Evolutionary conservation across 2,888 invertebrate species (phyloP).

Genomic region (Asteroscopus sphinx): DNA sequence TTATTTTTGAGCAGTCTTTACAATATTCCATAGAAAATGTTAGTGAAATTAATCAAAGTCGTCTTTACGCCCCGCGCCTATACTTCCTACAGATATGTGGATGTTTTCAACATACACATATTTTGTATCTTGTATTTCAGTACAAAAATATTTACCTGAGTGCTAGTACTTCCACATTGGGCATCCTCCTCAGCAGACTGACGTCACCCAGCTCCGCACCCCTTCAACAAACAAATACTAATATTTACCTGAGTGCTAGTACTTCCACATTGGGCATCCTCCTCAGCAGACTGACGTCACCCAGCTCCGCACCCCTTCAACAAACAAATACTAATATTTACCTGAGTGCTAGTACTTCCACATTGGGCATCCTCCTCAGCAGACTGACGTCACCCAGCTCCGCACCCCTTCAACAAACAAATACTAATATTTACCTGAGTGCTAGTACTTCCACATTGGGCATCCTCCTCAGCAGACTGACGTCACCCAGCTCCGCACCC

Average conservation of each 20-base stretch:
- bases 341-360: slow-evolving; percentile 97
- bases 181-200: slow-evolving; percentile 95
- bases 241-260: slow-evolving; percentile 95
- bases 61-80: no score
- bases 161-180: slow-evolving; percentile 97
- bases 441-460: slow-evolving; percentile 97
- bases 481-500: slow-evolving; percentile 98
- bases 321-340: no score
- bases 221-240: slow-evolving; percentile 91
- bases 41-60: no score
- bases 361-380: slow-evolving; percentile 95
- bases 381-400: slow-evolving; percentile 97
- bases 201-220: slow-evolving; percentile 98
- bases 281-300: slow-evolving; percentile 96
- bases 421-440: no score
- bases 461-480: slow-evolving; percentile 96
- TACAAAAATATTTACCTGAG: slow-evolving; percentile 92
- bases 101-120: not conserved
- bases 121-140: no score
- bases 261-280: slow-evolving; percentile 98
- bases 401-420: slow-evolving; percentile 94
- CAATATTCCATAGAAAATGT: no score
- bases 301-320: slow-evolving; percentile 97
- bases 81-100: not conserved
- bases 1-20: no score